Percentiles rank a stretch among this genome's conserved stretches.
phyloP scores from a whole-genome alignment of 2,113 vertebrate species.

The Steatornis caripensis region DNA sequence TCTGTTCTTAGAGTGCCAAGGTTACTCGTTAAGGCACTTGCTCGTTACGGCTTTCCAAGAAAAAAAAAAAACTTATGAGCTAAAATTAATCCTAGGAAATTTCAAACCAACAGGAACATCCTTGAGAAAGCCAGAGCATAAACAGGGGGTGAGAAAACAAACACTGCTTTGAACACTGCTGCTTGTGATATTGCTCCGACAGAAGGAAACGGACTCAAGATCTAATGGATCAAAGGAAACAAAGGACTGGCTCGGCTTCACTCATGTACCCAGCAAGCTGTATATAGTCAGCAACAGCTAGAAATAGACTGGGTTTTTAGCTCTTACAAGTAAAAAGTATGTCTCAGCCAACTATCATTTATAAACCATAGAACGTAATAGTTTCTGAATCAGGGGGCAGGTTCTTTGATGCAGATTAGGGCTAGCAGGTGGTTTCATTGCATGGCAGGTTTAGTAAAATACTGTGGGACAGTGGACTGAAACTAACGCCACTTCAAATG shows the following conservation, averaged over 20 bases:
- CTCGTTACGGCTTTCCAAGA: slow-evolving; percentile 39
- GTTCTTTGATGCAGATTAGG: background rate
- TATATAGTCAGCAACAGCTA: background rate
- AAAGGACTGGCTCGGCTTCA: slow-evolving; percentile 46
- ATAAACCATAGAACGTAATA: background rate
- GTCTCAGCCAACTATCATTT: background rate
- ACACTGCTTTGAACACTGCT: slow-evolving; percentile 5
- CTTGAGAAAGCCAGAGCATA: slow-evolving; percentile 9
- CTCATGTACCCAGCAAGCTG: slow-evolving; percentile 14
- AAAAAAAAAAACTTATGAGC: background rate
- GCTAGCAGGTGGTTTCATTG: background rate
- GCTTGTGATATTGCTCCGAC: slow-evolving; percentile 1
- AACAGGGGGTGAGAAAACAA: slow-evolving; percentile 42
- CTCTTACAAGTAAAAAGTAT: background rate
- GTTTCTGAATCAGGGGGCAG: background rate
- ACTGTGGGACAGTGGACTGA: background rate
- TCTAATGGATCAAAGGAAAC: slow-evolving; percentile 35
- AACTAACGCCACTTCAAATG: background rate
- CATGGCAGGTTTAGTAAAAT: background rate
- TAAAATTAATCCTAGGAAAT: slow-evolving; percentile 55
- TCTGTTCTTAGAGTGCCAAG: background rate
- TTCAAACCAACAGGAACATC: slow-evolving; percentile 33
- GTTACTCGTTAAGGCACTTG: fast-evolving
- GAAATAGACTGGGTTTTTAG: background rate
- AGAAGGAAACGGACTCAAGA: slow-evolving; percentile 14